A percentile compares a stretch with the other conserved stretches of the same genome.
These are phyloP conservation scores for Pterois miles DNA, from an alignment of 2,797 vertebrate species.

Conservation along the genomic window DNA sequence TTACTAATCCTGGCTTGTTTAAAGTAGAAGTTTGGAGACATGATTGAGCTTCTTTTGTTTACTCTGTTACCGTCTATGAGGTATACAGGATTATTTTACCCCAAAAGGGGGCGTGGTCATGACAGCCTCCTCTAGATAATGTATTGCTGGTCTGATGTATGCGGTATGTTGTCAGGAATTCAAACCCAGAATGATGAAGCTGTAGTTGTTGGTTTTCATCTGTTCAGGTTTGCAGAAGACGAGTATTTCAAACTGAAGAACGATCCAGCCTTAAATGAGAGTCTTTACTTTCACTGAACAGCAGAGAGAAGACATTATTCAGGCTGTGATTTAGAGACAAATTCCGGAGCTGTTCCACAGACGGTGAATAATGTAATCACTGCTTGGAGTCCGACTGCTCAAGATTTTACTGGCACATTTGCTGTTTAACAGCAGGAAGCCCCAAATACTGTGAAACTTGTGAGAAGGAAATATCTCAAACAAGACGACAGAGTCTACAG, in stretches of 20 bases:
- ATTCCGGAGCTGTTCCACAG: slow-evolving; percentile 1
- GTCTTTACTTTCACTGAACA: not conserved
- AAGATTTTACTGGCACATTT: not conserved
- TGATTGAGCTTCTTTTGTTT: too few relatives aligned
- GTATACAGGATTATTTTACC: too few relatives aligned
- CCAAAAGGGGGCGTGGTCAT: too few relatives aligned
- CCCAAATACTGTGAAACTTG: not conserved
- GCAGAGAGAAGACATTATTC: slow-evolving; percentile 1
- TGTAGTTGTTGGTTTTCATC: not conserved
- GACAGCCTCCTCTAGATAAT: too few relatives aligned
- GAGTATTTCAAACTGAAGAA: too few relatives aligned
- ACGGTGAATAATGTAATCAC: slow-evolving; percentile 4
- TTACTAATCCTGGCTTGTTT: too few relatives aligned
- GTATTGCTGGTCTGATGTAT: too few relatives aligned
- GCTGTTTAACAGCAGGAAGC: not conserved
- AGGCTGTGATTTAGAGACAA: slow-evolving; percentile 1
- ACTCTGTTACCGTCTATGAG: too few relatives aligned
- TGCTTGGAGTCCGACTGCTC: not conserved
- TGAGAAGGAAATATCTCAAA: not conserved
- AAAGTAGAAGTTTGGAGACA: too few relatives aligned
- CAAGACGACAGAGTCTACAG: not conserved
- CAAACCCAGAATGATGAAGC: not conserved
- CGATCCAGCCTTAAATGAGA: not conserved
- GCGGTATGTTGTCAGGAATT: slow-evolving; percentile 8
- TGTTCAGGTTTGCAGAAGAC: not conserved